A percentile compares a stretch with the other conserved stretches of the same genome.
Evolutionary conservation across 2,888 invertebrate genomes (phyloP).

Genomic region (Exephanes ischioxanthus): DNA sequence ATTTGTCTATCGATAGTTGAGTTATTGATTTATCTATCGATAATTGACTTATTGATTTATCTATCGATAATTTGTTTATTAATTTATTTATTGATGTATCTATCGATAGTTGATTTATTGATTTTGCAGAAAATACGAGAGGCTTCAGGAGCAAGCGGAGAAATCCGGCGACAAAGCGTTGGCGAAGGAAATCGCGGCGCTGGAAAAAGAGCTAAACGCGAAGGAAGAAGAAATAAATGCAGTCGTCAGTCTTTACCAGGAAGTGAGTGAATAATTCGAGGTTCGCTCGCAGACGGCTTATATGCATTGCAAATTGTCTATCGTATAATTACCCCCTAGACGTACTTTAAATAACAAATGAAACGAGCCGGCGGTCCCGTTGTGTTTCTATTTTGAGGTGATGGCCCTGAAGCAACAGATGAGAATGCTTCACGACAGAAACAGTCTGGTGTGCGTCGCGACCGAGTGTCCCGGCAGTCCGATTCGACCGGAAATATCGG

Average conservation of each 20-base stretch:
- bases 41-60: no score
- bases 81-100: not conserved
- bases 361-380: not conserved
- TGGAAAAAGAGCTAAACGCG: constrained; percentile 77
- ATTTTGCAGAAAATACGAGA: constrained; percentile 77
- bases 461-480: constrained; percentile 68
- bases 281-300: not conserved
- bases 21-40: not conserved
- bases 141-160: constrained; percentile 74
- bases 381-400: constrained; percentile 72
- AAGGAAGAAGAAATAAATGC: constrained; percentile 82
- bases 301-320: constrained; percentile 14
- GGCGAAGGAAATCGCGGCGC: constrained; percentile 72
- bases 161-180: constrained; percentile 74
- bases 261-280: constrained; percentile 72
- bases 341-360: not conserved
- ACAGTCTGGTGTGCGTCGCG: constrained; percentile 79
- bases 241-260: constrained; percentile 80
- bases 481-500: constrained; percentile 40
- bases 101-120: not conserved
- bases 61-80: not conserved
- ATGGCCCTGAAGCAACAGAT: constrained; percentile 79
- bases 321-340: not conserved
- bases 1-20: no score
- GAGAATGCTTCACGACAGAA: constrained; percentile 76